These are phyloP conservation scores for Tryphoninae sp. DNA, from an alignment of 2,888 invertebrate species.

Conservation along the genomic window DNA sequence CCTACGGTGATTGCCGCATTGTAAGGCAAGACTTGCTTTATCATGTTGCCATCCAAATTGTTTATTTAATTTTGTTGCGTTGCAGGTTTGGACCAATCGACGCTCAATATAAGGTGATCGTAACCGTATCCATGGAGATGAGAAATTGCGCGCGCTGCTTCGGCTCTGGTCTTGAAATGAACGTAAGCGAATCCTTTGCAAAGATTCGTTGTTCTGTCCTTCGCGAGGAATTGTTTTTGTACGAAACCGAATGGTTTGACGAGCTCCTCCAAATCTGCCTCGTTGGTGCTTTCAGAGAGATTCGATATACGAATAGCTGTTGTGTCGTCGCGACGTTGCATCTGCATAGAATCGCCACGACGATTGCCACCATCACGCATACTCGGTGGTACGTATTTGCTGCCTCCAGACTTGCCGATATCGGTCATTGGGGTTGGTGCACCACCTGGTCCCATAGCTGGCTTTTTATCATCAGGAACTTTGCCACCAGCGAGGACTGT, in stretches of 20 bases:
- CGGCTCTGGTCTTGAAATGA: constrained; percentile 95
- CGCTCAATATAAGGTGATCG: constrained; percentile 98
- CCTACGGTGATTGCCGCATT: neutral
- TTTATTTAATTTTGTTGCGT: constrained; percentile 73
- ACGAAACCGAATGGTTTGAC: constrained; percentile 97
- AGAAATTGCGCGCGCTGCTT: constrained; percentile 95
- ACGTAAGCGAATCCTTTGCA: constrained; percentile 99
- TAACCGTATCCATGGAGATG: constrained; percentile 96
- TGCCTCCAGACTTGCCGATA: constrained; percentile 80
- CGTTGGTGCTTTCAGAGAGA: constrained; percentile 96
- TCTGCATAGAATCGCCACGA: constrained; percentile 86
- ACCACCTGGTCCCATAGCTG: constrained; percentile 67
- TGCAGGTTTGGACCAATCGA: constrained; percentile 99
- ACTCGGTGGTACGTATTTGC: constrained; percentile 94
- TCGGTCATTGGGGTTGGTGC: constrained; percentile 73
- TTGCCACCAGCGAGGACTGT: constrained; percentile 87
- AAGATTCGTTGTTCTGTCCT: constrained; percentile 93
- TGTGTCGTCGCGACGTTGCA: constrained; percentile 89
- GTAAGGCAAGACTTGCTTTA: neutral
- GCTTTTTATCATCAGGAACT: constrained; percentile 80
- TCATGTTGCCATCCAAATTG: neutral
- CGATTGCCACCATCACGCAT: constrained; percentile 92
- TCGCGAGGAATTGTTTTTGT: constrained; percentile 96
- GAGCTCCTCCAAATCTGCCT: constrained; percentile 96
- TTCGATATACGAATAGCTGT: constrained; percentile 98